Evolutionary conservation across 2,113 vertebrate genomes (phyloP).

Genomic region (Melanerpes aurifrons): DNA sequence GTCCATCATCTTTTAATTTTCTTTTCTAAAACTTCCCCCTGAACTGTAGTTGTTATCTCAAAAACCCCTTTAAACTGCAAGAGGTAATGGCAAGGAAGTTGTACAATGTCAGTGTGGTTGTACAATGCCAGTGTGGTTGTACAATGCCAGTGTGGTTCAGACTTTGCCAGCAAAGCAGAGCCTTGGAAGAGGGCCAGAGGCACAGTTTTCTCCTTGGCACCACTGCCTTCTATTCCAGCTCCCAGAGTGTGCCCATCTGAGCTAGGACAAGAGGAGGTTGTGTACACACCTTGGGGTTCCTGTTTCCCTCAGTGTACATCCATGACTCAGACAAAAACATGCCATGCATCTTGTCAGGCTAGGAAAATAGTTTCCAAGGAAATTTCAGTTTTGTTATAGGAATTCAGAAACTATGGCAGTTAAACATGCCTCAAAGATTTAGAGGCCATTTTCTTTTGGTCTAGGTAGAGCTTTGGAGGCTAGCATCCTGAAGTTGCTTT

Average conservation of each 20-base stretch:
- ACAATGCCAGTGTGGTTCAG: background rate
- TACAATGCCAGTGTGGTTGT: background rate
- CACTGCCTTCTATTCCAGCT: background rate
- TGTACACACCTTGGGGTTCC: background rate
- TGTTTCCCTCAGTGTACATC: background rate
- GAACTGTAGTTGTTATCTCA: background rate
- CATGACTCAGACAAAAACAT: accelerated
- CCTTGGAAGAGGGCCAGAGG: background rate
- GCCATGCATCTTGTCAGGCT: background rate
- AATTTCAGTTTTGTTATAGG: background rate
- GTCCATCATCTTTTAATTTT: background rate
- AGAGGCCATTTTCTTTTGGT: background rate
- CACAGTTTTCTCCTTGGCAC: background rate
- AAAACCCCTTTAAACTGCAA: background rate
- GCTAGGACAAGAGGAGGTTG: background rate
- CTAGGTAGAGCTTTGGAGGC: background rate
- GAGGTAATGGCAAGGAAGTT: background rate
- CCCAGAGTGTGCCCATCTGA: background rate
- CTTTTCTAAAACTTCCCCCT: background rate
- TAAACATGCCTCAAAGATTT: background rate
- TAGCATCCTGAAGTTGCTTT: background rate
- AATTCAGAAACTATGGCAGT: background rate
- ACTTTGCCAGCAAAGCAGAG: background rate
- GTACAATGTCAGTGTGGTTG: background rate
- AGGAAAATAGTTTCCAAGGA: background rate